Evolutionary conservation across 2,797 vertebrate genomes (phyloP).

Genomic region (Sarcoramphus papa): DNA sequence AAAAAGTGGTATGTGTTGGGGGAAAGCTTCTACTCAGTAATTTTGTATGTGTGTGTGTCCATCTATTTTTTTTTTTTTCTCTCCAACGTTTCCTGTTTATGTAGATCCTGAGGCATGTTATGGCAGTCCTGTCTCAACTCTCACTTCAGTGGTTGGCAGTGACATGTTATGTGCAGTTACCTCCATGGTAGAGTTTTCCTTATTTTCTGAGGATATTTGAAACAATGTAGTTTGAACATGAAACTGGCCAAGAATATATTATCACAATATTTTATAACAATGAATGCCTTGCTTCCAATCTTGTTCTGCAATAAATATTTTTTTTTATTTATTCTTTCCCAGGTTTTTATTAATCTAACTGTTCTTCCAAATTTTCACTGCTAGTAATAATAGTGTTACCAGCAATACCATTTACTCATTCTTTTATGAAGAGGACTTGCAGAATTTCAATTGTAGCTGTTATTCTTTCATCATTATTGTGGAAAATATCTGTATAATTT

Average conservation of each 20-base stretch:
- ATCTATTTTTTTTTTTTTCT: background rate
- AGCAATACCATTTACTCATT: background rate
- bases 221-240: background rate
- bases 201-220: background rate
- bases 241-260: background rate
- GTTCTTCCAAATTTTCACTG: background rate
- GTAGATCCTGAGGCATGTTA: background rate
- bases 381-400: background rate
- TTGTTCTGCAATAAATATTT: background rate
- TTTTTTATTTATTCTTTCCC: background rate
- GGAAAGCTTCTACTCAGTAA: background rate
- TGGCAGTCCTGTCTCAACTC: background rate
- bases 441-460: background rate
- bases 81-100: background rate
- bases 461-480: background rate
- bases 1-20: background rate
- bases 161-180: background rate
- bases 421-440: background rate
- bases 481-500: background rate
- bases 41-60: fast-evolving
- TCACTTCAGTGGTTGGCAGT: fast-evolving
- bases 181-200: background rate
- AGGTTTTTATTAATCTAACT: background rate
- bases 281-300: background rate
- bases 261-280: background rate